phyloP scores from a whole-genome alignment of 2,888 invertebrate genomes.

The Acanthosoma haemorrhoidale region DNA sequence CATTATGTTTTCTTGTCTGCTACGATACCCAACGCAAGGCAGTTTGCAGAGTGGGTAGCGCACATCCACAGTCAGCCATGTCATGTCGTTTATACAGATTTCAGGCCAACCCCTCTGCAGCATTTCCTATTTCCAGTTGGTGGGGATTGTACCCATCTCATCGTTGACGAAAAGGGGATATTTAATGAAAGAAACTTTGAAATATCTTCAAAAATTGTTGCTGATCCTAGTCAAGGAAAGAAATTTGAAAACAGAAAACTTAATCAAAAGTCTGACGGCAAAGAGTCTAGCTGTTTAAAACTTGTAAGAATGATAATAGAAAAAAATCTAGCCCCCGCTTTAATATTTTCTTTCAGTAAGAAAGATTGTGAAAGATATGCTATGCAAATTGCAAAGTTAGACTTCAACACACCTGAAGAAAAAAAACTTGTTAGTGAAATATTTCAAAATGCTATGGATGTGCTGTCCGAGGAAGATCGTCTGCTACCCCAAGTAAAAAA shows the following conservation, averaged over 20 bases:
- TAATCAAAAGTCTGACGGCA: constrained; percentile 57
- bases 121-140: constrained; percentile 98
- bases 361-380: constrained; percentile 98
- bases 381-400: constrained; percentile 89
- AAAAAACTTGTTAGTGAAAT: constrained; percentile 93
- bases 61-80: constrained; percentile 94
- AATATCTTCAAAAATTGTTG: constrained; percentile 89
- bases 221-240: constrained; percentile 66
- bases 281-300: constrained; percentile 86
- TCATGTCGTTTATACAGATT: constrained; percentile 98
- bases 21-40: constrained; percentile 97
- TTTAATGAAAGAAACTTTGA: constrained; percentile 98
- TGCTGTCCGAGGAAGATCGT: constrained; percentile 88
- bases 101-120: constrained; percentile 92
- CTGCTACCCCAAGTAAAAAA: constrained; percentile 92
- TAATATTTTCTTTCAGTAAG: constrained; percentile 98
- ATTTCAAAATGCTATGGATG: constrained; percentile 95
- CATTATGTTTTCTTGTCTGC: constrained; percentile 98
- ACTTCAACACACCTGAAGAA: constrained; percentile 87
- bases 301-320: constrained; percentile 99
- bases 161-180: constrained; percentile 87
- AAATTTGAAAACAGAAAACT: constrained; percentile 31
- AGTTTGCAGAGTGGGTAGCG: constrained; percentile 92
- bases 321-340: constrained; percentile 93
- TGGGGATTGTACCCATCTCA: constrained; percentile 92